Evolutionary conservation across 1,140 invertebrate species (phyloP).

Genomic region (Sminthurides bifidus): DNA sequence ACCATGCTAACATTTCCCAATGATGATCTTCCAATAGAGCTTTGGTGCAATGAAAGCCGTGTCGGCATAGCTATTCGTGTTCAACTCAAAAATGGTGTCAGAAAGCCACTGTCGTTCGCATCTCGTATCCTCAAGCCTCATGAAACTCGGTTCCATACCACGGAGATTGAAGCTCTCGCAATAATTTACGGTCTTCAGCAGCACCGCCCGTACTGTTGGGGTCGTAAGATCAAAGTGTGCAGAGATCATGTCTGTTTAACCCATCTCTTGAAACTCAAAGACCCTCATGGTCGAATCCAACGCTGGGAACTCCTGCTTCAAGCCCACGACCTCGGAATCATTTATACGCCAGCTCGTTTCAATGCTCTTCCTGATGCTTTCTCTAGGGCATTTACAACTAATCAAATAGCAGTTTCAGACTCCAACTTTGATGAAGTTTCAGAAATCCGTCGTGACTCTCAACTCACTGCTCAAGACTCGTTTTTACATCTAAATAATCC

Average conservation of each 20-base stretch:
- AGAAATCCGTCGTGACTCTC: no score
- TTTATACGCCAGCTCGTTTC: not conserved
- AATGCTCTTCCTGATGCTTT: not conserved
- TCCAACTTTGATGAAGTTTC: no score
- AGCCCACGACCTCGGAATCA: not conserved
- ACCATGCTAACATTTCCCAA: conserved; percentile 32
- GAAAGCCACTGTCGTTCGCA: conserved; percentile 33
- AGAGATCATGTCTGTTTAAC: not conserved
- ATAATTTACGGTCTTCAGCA: not conserved
- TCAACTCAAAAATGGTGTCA: conserved; percentile 31
- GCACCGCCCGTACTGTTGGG: not conserved
- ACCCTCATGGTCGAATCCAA: not conserved
- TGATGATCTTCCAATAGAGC: conserved; percentile 9
- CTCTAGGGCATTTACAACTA: no score
- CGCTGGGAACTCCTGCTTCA: not conserved
- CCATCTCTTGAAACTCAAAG: not conserved
- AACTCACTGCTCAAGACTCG: no score
- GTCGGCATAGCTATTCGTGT: conserved; percentile 33
- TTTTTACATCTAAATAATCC: no score
- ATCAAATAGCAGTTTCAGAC: no score
- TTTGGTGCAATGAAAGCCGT: conserved; percentile 31
- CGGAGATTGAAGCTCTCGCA: not conserved
- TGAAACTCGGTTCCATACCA: conserved; percentile 3
- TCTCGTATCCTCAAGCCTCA: conserved; percentile 30
- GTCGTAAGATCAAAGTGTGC: not conserved